Evolutionary conservation across 1,140 invertebrate genomes (phyloP).

Genomic region (Brachionus koreanus): DNA sequence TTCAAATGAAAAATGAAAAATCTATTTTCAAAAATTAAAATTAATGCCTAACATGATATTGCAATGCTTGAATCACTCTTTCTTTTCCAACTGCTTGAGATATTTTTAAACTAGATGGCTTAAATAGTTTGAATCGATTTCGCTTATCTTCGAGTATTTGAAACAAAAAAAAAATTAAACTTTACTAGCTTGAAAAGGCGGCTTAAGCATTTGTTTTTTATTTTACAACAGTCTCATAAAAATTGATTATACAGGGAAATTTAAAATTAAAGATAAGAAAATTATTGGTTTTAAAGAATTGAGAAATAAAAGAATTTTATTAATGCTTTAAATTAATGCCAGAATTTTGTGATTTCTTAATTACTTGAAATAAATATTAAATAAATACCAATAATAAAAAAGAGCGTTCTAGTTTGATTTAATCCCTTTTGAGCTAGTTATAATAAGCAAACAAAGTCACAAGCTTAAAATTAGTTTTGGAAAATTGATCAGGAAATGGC

Average conservation of each 20-base stretch:
- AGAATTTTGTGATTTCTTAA: too few species aligned
- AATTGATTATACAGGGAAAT: not conserved
- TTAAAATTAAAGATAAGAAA: not conserved
- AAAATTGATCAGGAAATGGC: not conserved
- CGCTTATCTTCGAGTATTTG: too few species aligned
- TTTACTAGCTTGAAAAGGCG: not conserved
- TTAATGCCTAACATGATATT: too few species aligned
- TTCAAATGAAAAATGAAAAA: too few species aligned
- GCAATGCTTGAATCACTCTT: not conserved
- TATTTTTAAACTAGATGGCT: not conserved
- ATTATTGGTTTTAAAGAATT: not conserved
- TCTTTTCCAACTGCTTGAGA: not conserved
- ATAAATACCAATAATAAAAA: not conserved
- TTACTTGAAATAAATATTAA: too few species aligned
- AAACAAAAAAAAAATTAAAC: not conserved
- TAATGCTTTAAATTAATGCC: too few species aligned
- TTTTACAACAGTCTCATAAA: not conserved
- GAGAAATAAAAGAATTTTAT: not conserved
- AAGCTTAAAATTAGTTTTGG: not conserved
- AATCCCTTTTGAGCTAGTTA: not conserved
- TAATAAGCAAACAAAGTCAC: not conserved
- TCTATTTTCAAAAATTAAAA: too few species aligned
- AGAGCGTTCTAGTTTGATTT: not conserved
- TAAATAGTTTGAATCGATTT: not conserved
- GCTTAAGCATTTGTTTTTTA: not conserved